These are phyloP conservation scores for Limnodromus scolopaceus DNA, from an alignment of 2,797 vertebrate genomes.

Conservation along the genomic window DNA sequence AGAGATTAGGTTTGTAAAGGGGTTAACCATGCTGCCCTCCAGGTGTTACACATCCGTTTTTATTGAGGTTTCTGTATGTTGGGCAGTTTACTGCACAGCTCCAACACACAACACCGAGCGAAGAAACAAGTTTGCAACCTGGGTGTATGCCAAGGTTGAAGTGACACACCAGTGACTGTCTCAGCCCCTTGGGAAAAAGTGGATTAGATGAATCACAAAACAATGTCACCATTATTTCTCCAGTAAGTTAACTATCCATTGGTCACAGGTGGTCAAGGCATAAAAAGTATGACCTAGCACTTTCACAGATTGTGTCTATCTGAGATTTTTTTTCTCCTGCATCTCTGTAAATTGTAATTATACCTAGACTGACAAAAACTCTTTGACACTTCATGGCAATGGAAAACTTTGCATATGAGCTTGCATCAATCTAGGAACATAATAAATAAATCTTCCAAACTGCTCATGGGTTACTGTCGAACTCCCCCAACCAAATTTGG, in stretches of 20 bases:
- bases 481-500: background rate
- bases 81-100: background rate
- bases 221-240: slow-evolving; percentile 13
- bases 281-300: background rate
- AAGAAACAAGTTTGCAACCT: slow-evolving; percentile 4
- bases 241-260: slow-evolving; percentile 5
- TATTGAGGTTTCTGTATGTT: background rate
- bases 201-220: slow-evolving; percentile 26
- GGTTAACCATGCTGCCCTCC: background rate
- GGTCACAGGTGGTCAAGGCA: background rate
- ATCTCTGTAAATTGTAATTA: background rate
- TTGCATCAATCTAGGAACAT: background rate
- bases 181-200: background rate
- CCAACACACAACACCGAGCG: background rate
- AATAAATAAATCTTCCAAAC: background rate
- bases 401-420: background rate
- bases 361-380: background rate
- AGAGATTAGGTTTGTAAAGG: background rate
- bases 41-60: background rate
- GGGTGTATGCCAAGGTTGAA: slow-evolving; percentile 10
- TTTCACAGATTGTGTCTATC: background rate
- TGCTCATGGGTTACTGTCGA: background rate
- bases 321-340: background rate
- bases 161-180: background rate
- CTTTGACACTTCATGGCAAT: background rate